Percentiles rank a stretch among this genome's conserved stretches.
phyloP scores from a whole-genome alignment of 2,797 vertebrate genomes.

The Ispidina lecontei region DNA sequence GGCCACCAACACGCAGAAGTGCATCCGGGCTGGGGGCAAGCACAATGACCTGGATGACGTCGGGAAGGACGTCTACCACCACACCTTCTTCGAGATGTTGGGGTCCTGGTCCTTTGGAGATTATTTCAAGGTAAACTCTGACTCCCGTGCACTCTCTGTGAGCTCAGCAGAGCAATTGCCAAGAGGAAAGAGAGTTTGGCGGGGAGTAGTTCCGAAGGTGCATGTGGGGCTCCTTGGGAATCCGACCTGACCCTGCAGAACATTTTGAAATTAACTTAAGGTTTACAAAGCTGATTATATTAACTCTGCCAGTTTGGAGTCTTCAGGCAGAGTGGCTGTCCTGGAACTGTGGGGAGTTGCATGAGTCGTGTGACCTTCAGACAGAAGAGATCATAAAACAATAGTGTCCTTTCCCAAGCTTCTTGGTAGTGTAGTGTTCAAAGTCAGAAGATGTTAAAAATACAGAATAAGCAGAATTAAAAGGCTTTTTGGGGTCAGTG shows the following conservation, averaged over 20 bases:
- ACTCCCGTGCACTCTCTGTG: background rate
- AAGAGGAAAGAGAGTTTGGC: background rate
- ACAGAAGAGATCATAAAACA: background rate
- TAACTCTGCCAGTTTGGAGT: background rate
- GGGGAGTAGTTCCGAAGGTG: background rate
- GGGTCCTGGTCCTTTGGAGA: constrained; percentile 99
- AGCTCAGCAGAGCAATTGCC: background rate
- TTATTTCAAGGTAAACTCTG: constrained; percentile 92
- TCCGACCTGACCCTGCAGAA: background rate
- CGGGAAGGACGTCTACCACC: constrained; percentile 98
- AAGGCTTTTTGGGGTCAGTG: background rate
- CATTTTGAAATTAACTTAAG: background rate
- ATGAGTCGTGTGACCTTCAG: background rate
- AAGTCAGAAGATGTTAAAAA: background rate
- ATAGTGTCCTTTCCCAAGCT: background rate
- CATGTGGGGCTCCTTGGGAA: background rate
- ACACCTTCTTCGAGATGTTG: constrained; percentile 99
- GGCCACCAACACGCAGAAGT: constrained; percentile 97
- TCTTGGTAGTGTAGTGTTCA: background rate
- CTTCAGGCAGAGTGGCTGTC: background rate
- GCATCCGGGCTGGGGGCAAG: constrained; percentile 96
- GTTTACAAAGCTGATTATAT: background rate
- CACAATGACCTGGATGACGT: constrained; percentile 98
- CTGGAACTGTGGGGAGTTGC: background rate
- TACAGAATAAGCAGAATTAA: background rate